Percentiles rank a stretch among this genome's conserved stretches.
Evolutionary conservation across 2,113 vertebrate genomes (phyloP).

Genomic region (Halcyon senegalensis): DNA sequence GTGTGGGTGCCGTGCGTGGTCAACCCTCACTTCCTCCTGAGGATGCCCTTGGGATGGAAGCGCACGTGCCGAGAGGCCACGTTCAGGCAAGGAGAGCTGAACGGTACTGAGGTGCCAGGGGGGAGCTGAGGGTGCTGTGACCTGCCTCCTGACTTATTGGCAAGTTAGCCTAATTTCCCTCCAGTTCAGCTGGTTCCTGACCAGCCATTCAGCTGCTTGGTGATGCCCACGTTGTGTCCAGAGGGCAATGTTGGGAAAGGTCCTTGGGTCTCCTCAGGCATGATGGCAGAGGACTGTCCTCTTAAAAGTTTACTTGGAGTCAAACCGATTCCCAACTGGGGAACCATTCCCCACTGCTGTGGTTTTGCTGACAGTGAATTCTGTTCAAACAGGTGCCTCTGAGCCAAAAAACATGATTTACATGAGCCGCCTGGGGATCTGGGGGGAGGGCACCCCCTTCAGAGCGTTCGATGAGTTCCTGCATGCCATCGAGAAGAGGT

Average conservation of each 20-base stretch:
- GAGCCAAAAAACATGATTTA: slow-evolving; percentile 99
- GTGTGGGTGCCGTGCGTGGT: neutral
- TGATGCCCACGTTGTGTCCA: accelerated
- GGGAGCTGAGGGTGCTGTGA: neutral
- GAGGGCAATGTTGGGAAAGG: neutral
- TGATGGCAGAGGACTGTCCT: neutral
- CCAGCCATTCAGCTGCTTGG: neutral
- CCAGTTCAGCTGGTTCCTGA: neutral
- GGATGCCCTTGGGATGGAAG: neutral
- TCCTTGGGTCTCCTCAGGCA: neutral
- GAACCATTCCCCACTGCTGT: neutral
- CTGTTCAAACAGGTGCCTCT: slow-evolving; percentile 86
- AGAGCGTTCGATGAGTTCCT: slow-evolving; percentile 94
- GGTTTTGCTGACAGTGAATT: neutral
- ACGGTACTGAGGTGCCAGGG: neutral
- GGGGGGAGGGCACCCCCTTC: slow-evolving; percentile 97
- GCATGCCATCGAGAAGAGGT: slow-evolving; percentile 96
- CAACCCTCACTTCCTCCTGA: neutral
- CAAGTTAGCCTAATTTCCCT: neutral
- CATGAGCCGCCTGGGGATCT: slow-evolving; percentile 98
- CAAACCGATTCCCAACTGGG: neutral
- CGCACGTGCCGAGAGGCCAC: accelerated
- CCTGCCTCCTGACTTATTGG: neutral
- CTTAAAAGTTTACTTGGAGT: neutral
- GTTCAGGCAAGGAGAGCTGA: neutral